Conservation (phyloP, 2,797 vertebrate species). For the Chlorospingus semifuscus region DNA sequence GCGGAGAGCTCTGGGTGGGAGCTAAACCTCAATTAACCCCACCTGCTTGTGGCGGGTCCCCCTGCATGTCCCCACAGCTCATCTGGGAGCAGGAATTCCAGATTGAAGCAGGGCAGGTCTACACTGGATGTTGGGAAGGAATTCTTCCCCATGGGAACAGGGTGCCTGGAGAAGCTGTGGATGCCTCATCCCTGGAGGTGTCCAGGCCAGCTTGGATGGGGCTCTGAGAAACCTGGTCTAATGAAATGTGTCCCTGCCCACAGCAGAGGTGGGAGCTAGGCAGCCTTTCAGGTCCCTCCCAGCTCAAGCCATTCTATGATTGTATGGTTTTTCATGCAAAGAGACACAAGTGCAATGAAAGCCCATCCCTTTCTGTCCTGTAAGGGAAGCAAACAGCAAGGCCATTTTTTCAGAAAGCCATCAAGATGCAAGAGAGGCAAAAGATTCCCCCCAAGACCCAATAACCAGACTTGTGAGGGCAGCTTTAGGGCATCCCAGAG, state of each 20-base stretch:
- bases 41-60: not conserved
- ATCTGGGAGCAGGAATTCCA: not conserved
- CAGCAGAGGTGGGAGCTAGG: not conserved
- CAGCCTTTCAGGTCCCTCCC: not conserved
- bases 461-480: not conserved
- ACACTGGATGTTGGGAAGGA: not conserved
- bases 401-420: not conserved
- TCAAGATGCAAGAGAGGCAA: not conserved
- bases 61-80: not conserved
- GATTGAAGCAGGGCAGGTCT: not conserved
- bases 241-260: not conserved
- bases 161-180: not conserved
- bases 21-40: not conserved
- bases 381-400: not conserved
- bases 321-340: not conserved
- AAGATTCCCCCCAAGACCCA: not conserved
- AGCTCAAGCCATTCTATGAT: not conserved
- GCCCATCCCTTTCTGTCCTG: accelerated
- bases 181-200: not conserved
- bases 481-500: not conserved
- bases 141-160: not conserved
- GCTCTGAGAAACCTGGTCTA: not conserved
- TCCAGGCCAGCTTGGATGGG: not conserved
- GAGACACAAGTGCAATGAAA: not conserved
- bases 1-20: not conserved